A percentile compares a stretch with the other conserved stretches of the same genome.
These are phyloP conservation scores for Amblyjoppa fuscipennis DNA, from an alignment of 2,888 invertebrate species.

Conservation along the genomic window DNA sequence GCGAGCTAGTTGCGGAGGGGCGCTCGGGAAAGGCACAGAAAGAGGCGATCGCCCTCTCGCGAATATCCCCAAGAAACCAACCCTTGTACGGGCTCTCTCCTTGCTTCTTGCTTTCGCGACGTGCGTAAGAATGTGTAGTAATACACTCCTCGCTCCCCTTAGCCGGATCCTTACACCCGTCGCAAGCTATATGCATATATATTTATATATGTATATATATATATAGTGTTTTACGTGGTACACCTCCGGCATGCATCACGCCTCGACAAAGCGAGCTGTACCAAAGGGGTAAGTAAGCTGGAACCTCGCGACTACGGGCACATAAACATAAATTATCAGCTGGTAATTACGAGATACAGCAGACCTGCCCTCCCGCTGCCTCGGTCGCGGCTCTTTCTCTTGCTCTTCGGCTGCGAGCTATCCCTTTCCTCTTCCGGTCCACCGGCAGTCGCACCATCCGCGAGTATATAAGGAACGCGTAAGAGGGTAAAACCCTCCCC, in stretches of 20 bases:
- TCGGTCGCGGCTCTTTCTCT: slow-evolving; percentile 23
- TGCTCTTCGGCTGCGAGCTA: slow-evolving; percentile 66
- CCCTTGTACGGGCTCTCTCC: slow-evolving; percentile 65
- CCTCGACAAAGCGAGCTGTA: slow-evolving; percentile 58
- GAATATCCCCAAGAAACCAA: slow-evolving; percentile 58
- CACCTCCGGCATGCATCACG: slow-evolving; percentile 67
- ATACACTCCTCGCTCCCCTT: slow-evolving; percentile 78
- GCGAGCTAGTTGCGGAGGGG: slow-evolving; percentile 41
- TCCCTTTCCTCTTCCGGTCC: slow-evolving; percentile 72
- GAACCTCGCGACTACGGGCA: slow-evolving; percentile 77
- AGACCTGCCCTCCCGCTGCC: slow-evolving; percentile 62
- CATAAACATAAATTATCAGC: slow-evolving; percentile 86
- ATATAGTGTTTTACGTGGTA: slow-evolving; percentile 42
- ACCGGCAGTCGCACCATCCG: slow-evolving; percentile 45
- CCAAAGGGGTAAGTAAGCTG: slow-evolving; percentile 83
- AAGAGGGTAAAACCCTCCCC: slow-evolving; percentile 66
- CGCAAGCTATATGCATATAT: slow-evolving; percentile 3
- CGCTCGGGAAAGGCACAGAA: slow-evolving; percentile 51
- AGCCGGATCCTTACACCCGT: slow-evolving; percentile 35
- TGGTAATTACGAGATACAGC: slow-evolving; percentile 85
- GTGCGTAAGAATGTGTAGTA: slow-evolving; percentile 83
- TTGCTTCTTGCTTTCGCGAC: slow-evolving; percentile 61
- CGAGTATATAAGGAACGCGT: slow-evolving; percentile 65
- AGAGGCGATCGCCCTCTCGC: slow-evolving; percentile 25
- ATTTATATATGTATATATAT: background rate